Conservation (phyloP, 2,888 invertebrate genomes). For the Brenthis daphne region DNA sequence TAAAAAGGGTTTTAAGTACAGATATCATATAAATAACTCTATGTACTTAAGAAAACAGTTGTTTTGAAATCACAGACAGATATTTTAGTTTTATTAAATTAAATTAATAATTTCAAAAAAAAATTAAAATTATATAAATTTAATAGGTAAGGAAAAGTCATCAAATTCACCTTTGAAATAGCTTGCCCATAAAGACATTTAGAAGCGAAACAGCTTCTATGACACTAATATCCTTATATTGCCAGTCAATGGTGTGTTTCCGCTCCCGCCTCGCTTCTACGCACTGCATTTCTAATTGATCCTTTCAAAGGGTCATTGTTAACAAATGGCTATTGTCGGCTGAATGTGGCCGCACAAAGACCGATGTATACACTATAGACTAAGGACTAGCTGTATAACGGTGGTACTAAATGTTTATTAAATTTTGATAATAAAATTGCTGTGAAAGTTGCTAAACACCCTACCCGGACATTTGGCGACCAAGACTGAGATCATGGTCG, state of each 20-base stretch:
- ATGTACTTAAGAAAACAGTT: too few relatives aligned
- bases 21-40: too few relatives aligned
- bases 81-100: too few relatives aligned
- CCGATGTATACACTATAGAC: conserved; percentile 32
- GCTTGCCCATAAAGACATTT: too few relatives aligned
- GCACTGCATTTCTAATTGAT: conserved; percentile 17
- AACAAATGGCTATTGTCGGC: conserved; percentile 34
- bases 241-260: conserved; percentile 2
- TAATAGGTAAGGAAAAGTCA: too few relatives aligned
- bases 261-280: conserved; percentile 6
- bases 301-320: conserved; percentile 29
- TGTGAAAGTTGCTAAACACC: background rate
- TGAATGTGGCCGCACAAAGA: conserved; percentile 17
- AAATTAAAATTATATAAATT: too few relatives aligned
- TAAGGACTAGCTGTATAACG: conserved; percentile 21
- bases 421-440: background rate
- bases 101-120: too few relatives aligned
- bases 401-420: background rate
- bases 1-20: too few relatives aligned
- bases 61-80: too few relatives aligned
- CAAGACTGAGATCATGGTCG: too few relatives aligned
- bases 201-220: background rate
- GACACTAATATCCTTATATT: background rate
- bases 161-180: too few relatives aligned
- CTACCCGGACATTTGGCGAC: too few relatives aligned